Percentiles rank a stretch among this genome's conserved stretches.
phyloP scores from a whole-genome alignment of 2,797 vertebrate species.

The Phoeniculus purpureus region DNA sequence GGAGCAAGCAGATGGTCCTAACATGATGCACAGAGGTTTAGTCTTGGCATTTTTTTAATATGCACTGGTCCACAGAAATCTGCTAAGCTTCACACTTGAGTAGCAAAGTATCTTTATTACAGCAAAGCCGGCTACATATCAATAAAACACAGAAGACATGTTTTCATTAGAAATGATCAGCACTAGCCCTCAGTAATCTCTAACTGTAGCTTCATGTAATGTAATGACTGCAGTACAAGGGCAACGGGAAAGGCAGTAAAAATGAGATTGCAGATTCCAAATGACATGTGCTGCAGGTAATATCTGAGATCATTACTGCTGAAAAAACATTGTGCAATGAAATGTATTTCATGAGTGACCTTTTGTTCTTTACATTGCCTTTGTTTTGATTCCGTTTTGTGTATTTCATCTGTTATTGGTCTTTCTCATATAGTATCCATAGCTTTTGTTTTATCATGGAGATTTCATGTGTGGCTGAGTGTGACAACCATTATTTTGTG shows the following conservation, averaged over 20 bases:
- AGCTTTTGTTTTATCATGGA: neutral
- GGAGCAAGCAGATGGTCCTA: slow-evolving; percentile 48
- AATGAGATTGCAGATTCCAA: neutral
- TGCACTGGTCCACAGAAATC: neutral
- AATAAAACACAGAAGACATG: neutral
- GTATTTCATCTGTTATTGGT: neutral
- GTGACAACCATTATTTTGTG: neutral
- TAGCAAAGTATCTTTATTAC: neutral
- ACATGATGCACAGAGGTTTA: slow-evolving; percentile 7
- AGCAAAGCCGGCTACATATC: neutral
- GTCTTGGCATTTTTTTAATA: neutral
- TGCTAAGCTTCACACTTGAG: slow-evolving; percentile 5
- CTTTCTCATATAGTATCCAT: neutral
- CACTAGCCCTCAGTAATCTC: neutral
- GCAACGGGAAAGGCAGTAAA: neutral
- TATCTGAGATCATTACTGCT: neutral
- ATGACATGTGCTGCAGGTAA: neutral
- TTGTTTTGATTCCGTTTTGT: neutral
- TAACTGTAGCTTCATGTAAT: neutral
- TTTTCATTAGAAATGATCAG: slow-evolving; percentile 1
- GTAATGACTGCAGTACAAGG: neutral
- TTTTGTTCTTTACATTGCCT: neutral
- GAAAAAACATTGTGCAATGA: neutral
- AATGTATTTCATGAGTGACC: neutral
- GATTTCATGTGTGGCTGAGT: neutral